Evolutionary conservation across 1,140 invertebrate genomes (phyloP).

Genomic region (Ceratosolen fusciceps): DNA sequence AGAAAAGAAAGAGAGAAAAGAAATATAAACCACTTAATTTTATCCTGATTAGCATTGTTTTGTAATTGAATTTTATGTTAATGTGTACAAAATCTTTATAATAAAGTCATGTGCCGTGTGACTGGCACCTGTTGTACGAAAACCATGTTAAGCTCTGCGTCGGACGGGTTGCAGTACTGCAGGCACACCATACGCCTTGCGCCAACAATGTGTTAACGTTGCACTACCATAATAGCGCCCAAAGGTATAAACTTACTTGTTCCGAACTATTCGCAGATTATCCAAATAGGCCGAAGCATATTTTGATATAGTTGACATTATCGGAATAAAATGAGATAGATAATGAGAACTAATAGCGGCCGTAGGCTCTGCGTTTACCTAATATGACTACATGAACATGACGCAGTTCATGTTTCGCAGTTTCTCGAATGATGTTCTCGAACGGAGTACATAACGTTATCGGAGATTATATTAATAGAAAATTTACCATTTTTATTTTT

Average conservation of each 20-base stretch:
- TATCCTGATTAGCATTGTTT: neutral
- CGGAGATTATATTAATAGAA: too few species aligned
- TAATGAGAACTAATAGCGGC: neutral
- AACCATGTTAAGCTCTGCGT: slow-evolving; percentile 28
- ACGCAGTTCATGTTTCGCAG: neutral
- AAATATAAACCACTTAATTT: too few species aligned
- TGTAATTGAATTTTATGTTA: neutral
- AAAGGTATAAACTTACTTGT: neutral
- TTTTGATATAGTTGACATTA: neutral
- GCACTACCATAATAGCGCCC: neutral
- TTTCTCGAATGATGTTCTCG: too few species aligned
- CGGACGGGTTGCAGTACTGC: slow-evolving; percentile 50
- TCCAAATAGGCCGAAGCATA: neutral
- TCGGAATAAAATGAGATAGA: neutral
- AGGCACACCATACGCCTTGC: slow-evolving; percentile 46
- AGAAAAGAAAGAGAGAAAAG: too few species aligned
- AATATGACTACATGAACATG: neutral
- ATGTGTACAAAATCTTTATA: neutral
- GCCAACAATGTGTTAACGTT: neutral
- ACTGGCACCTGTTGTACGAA: slow-evolving; percentile 45
- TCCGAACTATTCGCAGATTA: neutral
- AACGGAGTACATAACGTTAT: too few species aligned
- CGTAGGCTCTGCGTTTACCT: neutral
- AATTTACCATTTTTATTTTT: too few species aligned
- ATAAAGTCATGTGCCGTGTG: neutral